Base-by-base conservation (phyloP, 2,113 vertebrate species). In the Alethe diademata region DNA sequence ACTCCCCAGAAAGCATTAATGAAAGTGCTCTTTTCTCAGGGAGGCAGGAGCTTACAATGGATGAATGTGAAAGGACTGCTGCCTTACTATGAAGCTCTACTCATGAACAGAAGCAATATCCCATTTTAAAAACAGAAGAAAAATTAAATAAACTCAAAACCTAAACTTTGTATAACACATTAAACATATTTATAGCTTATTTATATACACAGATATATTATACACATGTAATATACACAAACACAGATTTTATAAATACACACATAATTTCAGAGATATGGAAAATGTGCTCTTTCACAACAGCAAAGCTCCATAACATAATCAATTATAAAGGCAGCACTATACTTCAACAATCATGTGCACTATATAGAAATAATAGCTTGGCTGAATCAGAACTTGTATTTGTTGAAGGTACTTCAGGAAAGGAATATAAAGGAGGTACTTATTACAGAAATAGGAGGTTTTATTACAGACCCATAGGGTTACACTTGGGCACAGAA, bases 1-100 rank as follows among this genome's bases (percentile, higher is more conserved):
- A 96, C 95, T 94, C 92, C 92, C 66, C 93, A 85, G 96, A 85
- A 94, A 85, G 84, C 81, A 78, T 89, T 94, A 95, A 94, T 91
- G 73, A 58, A 94, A 95, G 70, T 29, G 66, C 29, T 94, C 62
- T 89, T 65, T 87, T 96, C 70, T 81, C 80, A 75, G 67, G 66
- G 36, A 95, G 57, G 88, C 78, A 72, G 61, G 3, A 22, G 70
- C 74, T 91, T 57, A 53, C 78, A 95, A 58, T 3, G 4, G 81
- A 91, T 81, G 67, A 92, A 90, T 0, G 6, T 18, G n/a, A 91
- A 94, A 66, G 70, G 70, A 53, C 42, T 60, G 74, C 26, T 73
- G 67, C 84, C 43, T 40, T 64, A 85, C 50, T 85, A 57, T 6
- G 42, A 66, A 75, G 25, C 53, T 45, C 18, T 19, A 60, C 38